A percentile compares a stretch with the other conserved stretches of the same genome.
These are phyloP conservation scores for Pelochelys cantorii DNA, from an alignment of 2,797 vertebrate genomes.

Conservation along the genomic window DNA sequence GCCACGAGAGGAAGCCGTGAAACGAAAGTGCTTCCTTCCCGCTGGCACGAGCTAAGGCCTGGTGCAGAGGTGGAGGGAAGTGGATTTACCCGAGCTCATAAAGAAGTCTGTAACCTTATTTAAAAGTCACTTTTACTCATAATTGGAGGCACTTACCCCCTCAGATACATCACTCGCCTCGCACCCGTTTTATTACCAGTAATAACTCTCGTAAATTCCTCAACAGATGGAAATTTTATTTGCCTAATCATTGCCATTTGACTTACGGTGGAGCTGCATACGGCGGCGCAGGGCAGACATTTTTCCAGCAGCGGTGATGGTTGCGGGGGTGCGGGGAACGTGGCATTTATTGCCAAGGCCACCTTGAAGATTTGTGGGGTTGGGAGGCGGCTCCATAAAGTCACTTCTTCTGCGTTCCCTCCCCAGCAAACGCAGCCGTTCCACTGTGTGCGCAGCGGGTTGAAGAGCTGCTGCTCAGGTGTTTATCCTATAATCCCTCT, in stretches of 20 bases:
- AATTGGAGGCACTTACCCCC: constrained; percentile 49
- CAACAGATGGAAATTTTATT: constrained; percentile 77
- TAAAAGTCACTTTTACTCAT: constrained; percentile 62
- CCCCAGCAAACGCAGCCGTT: neutral
- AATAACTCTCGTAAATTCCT: constrained; percentile 69
- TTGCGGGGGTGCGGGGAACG: neutral
- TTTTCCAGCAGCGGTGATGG: neutral
- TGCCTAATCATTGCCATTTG: constrained; percentile 44
- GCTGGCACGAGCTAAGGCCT: neutral
- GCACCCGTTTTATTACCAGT: constrained; percentile 41
- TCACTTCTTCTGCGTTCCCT: neutral
- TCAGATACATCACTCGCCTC: constrained; percentile 20
- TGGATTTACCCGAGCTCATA: neutral
- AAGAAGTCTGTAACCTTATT: constrained; percentile 50
- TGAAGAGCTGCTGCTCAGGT: neutral
- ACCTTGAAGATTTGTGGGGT: neutral
- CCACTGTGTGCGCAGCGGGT: neutral
- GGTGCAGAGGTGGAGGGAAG: neutral
- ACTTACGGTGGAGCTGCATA: neutral
- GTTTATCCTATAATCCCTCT: neutral
- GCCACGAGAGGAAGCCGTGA: neutral
- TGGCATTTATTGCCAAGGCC: neutral
- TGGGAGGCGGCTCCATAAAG: neutral
- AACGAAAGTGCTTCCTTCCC: neutral
- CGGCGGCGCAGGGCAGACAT: neutral